Percentiles rank a stretch among this genome's conserved stretches.
phyloP scores from a whole-genome alignment of 53 echinoderm and acorn worm species.

The Paracentrotus lividus region DNA sequence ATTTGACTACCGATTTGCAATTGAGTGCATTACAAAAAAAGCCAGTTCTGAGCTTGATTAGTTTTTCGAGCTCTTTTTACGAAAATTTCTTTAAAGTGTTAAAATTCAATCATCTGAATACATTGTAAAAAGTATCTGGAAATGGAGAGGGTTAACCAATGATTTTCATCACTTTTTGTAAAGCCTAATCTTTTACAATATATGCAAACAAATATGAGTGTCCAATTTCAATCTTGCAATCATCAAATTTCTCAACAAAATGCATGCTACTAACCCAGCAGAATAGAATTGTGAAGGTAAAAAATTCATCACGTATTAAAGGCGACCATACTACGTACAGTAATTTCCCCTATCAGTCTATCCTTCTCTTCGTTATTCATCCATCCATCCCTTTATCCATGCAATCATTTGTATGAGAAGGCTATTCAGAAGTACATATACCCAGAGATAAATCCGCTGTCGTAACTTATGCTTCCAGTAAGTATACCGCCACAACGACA shows the following conservation, averaged over 20 bases:
- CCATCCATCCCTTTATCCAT: conserved; percentile 62
- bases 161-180: no score
- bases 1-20: no score
- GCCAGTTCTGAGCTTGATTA: no score
- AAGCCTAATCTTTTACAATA: no score
- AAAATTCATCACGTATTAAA: background rate
- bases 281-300: background rate
- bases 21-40: no score
- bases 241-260: background rate
- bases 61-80: no score
- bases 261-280: background rate
- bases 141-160: no score
- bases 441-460: conserved; percentile 55
- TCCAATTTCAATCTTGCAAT: background rate
- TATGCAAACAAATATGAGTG: background rate
- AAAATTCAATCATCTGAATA: no score
- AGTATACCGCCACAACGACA: conserved; percentile 2
- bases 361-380: background rate
- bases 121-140: no score
- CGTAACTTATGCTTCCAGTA: conserved; percentile 51
- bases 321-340: background rate
- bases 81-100: no score
- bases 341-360: background rate
- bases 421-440: conserved; percentile 64
- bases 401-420: conserved; percentile 45